Base-by-base conservation (phyloP, 2,888 invertebrate genomes). In the Ferrisia virgata region DNA sequence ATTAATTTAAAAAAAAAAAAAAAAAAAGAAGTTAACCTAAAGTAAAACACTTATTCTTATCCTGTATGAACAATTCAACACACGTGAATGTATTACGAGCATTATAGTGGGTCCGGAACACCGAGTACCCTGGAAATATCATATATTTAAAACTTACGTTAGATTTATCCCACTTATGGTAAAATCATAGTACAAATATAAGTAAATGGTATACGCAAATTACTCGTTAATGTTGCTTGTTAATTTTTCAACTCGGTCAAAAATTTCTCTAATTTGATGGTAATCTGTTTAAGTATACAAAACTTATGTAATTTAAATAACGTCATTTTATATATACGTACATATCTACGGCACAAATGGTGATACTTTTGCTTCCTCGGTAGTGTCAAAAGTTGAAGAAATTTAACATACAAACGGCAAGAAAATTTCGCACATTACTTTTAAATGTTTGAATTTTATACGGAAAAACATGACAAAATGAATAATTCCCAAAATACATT, bases 401-500 rank as follows among this genome's bases (percentile, higher is more conserved):
- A 64, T 64, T 64, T 6, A 64, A 28, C 64, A 64, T 64, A 31
- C 64, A 25, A 64, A 64, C 25, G 28, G 64, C 28, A 64, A 64
- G 64, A 64, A 64, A 64, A 31, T 64, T 64, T 64, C 64, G 25
- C 64, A 64, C 64, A 31, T 64, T 31, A 64, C n/a, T 64, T 28
- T 64, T 64, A 64, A 64, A 64, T 15, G 64, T 64, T 64, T 9
- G 64, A 64, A 64, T 64, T 64, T 64, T 28, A 64, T 64, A 31
- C 64, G 64, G 28, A 13, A 64, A 53, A 64, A 28, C 64, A 64
- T 28, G 64, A 64, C 64, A 64, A 64, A 64, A 64, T 64, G 72
- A 76, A 76, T 76, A 76, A 76, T 76, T 36, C 72, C 72, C 15
- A 76, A 76, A 76, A 76, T 76, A 36, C 36, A n/a, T 76, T 76